phyloP scores from a whole-genome alignment of 2,797 vertebrate species.

The Orientallactaga sibirica region DNA sequence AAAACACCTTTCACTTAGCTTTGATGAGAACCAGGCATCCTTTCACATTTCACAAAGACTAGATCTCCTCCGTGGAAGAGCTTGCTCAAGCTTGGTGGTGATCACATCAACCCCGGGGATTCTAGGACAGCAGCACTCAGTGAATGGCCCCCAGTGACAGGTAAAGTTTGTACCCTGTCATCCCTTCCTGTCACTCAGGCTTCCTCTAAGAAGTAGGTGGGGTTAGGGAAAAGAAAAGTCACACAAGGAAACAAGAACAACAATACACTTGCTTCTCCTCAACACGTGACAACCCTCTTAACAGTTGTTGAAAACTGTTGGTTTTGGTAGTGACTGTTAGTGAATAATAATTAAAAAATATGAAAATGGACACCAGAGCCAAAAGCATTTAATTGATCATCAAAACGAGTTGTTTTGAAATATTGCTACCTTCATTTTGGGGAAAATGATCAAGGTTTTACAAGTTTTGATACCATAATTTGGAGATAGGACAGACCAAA shows the following conservation, averaged over 20 bases:
- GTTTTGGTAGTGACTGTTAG: background rate
- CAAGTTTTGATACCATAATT: conserved; percentile 14
- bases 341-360: background rate
- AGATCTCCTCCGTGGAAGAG: background rate
- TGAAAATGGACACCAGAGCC: background rate
- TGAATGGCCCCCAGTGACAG: background rate
- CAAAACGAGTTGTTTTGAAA: conserved; percentile 57
- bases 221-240: background rate
- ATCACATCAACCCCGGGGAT: background rate
- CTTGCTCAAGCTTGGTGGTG: background rate
- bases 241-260: background rate
- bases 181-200: background rate
- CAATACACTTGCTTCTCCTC: background rate
- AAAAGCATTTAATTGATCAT: conserved; percentile 22
- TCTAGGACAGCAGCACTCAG: too few relatives aligned
- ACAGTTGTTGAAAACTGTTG: background rate
- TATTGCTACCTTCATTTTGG: conserved; percentile 27
- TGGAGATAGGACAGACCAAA: conserved; percentile 55
- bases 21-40: accelerated
- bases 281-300: background rate
- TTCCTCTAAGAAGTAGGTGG: background rate
- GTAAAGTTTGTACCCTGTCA: background rate
- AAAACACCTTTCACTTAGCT: background rate
- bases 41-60: background rate
- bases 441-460: conserved; percentile 24